phyloP scores from a whole-genome alignment of 1,140 invertebrate genomes.

The Euura saliciscinereae region DNA sequence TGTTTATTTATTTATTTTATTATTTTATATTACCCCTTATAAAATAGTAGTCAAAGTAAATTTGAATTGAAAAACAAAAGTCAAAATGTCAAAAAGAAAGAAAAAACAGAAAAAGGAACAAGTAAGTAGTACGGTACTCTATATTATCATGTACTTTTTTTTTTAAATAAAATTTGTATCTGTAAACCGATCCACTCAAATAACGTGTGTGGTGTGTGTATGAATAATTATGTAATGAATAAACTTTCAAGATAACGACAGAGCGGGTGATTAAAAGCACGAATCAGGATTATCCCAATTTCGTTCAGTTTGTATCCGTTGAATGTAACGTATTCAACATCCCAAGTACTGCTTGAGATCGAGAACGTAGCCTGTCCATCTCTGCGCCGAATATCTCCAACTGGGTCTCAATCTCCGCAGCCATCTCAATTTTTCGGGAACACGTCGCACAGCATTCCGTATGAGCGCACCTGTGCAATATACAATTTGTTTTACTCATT shows the following conservation, averaged over 20 bases:
- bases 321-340: slow-evolving; percentile 42
- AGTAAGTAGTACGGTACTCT: not conserved
- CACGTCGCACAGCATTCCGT: slow-evolving; percentile 34
- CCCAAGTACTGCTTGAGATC: slow-evolving; percentile 41
- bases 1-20: no score
- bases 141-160: no score
- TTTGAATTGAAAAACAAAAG: not conserved
- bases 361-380: slow-evolving; percentile 44
- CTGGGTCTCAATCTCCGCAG: slow-evolving; percentile 38
- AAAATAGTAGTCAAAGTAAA: no score
- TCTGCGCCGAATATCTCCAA: slow-evolving; percentile 41
- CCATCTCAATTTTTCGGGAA: slow-evolving; percentile 26
- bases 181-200: not conserved
- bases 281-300: not conserved
- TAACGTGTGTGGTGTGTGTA: no score
- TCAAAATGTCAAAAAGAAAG: not conserved
- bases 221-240: no score
- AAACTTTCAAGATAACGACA: not conserved
- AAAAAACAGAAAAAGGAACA: not conserved
- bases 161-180: not conserved
- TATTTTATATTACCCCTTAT: no score
- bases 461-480: not conserved
- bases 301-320: slow-evolving; percentile 35
- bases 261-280: not conserved
- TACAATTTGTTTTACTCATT: not conserved